Base-by-base conservation (phyloP, 1,140 invertebrate genomes). In the Fopius arisanus region DNA sequence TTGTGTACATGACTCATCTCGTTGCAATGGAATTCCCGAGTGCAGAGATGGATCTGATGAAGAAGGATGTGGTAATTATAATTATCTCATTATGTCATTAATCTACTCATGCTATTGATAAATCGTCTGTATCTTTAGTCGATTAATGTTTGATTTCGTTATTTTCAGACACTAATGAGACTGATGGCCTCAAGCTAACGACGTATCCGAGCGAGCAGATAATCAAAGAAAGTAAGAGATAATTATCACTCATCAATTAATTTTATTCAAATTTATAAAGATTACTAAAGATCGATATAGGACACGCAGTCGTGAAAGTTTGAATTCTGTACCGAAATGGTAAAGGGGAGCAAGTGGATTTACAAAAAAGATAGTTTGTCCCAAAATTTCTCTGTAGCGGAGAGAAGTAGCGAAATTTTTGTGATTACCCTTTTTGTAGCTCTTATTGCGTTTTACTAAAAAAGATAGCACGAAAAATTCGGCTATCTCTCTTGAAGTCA, bases 1-100 rank as follows among this genome's bases (percentile, higher is more conserved):
- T 16, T 92, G 91, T 63, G 87, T 92, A 4, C 85, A 81, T 62
- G 67, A 82, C 10, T 84, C 85, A 16, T 86, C 87, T 73, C 78
- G 90, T 21, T 95, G 94, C 83, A 90, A 95, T 82, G 90, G 91
- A 73, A 83, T 89, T 16, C 81, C 83, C 31, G 92, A 95, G 79
- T 96, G 94, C 82, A 78, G 79, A n/a, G 94, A 95, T 79, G 86
- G 89, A 66, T 92, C 92, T n/a, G 95, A 97, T 87, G 95, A 96
- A 88, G 83, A 86, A 19, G 87, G 89, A 78, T 94, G 93, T 79
- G 85, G 92, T 93, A 89, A 89, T 90, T 89, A n/a, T n/a, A 59
- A 3, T 70, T 3, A 16, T 70, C 16, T 33, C 21, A 48, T 16
- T 51, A 54, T 51, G 21, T 67, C 31, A 51, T 28, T n/a, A 43